Evolutionary conservation across 2,113 vertebrate species (phyloP).

Genomic region (Axis porcinus): DNA sequence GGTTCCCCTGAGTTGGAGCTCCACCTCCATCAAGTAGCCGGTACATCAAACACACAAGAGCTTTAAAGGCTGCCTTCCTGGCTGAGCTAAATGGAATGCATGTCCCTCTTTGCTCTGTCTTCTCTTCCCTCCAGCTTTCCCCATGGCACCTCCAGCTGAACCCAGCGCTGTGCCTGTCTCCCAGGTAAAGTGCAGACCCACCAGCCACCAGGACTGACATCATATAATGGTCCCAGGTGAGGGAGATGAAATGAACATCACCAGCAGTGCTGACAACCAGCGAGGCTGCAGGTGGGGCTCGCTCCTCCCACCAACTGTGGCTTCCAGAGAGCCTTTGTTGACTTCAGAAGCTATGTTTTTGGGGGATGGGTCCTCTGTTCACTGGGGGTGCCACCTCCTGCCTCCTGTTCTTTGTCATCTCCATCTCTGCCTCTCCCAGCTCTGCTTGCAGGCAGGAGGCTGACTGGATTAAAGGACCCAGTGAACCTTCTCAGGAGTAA

Average conservation of each 20-base stretch:
- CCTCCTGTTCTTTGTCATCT: neutral
- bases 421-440: neutral
- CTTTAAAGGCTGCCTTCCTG: neutral
- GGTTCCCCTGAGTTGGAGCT: neutral
- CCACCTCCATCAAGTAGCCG: neutral
- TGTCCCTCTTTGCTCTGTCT: neutral
- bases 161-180: neutral
- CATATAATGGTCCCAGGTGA: slow-evolving; percentile 18
- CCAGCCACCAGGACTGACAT: neutral
- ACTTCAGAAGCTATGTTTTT: neutral
- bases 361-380: neutral
- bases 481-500: neutral
- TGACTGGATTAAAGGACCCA: neutral
- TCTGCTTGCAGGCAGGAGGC: neutral
- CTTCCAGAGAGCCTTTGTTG: neutral
- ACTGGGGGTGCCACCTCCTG: neutral
- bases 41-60: neutral
- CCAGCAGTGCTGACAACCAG: neutral
- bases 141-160: neutral
- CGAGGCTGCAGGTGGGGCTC: slow-evolving; percentile 36
- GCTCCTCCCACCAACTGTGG: neutral
- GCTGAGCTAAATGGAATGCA: neutral
- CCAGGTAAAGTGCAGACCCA: neutral
- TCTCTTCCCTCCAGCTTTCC: fast-evolving
- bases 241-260: slow-evolving; percentile 27